Percentiles rank a stretch among this genome's conserved stretches.
Evolutionary conservation across 2,888 invertebrate species (phyloP).

Genomic region (Cantharis lateralis): DNA sequence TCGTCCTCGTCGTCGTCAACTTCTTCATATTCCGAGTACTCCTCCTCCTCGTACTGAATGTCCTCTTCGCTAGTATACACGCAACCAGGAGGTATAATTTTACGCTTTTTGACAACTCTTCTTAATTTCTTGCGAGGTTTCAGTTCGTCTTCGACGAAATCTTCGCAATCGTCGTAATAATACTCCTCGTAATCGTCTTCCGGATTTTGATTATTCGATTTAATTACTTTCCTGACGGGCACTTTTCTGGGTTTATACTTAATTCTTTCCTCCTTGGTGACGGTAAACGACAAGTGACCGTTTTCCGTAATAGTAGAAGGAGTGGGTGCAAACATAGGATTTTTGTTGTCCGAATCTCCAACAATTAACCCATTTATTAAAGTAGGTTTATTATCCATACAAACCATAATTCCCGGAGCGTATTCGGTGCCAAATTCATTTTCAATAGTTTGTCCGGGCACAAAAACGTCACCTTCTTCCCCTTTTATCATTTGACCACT

Average conservation of each 20-base stretch:
- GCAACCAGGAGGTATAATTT: constrained; percentile 33
- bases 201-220: constrained; percentile 18
- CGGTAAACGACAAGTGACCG: constrained; percentile 53
- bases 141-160: constrained; percentile 6
- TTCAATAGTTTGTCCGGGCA: constrained; percentile 75
- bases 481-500: constrained; percentile 75
- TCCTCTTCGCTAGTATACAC: constrained; percentile 27
- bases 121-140: constrained; percentile 24
- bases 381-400: constrained; percentile 68
- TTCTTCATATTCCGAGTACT: constrained; percentile 28
- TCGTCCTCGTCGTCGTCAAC: constrained; percentile 30
- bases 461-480: constrained; percentile 70
- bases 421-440: constrained; percentile 71
- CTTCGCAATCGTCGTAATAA: constrained; percentile 33
- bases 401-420: constrained; percentile 74
- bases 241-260: constrained; percentile 45
- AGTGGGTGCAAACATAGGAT: constrained; percentile 71
- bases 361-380: constrained; percentile 76
- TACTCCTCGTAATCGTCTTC: constrained; percentile 25
- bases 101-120: constrained; percentile 26
- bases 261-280: constrained; percentile 50
- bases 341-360: constrained; percentile 61
- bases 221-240: constrained; percentile 39
- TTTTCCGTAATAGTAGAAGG: constrained; percentile 65
- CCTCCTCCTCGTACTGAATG: constrained; percentile 30